phyloP scores from a whole-genome alignment of 2,888 invertebrate species.

The Augiades crinisus region DNA sequence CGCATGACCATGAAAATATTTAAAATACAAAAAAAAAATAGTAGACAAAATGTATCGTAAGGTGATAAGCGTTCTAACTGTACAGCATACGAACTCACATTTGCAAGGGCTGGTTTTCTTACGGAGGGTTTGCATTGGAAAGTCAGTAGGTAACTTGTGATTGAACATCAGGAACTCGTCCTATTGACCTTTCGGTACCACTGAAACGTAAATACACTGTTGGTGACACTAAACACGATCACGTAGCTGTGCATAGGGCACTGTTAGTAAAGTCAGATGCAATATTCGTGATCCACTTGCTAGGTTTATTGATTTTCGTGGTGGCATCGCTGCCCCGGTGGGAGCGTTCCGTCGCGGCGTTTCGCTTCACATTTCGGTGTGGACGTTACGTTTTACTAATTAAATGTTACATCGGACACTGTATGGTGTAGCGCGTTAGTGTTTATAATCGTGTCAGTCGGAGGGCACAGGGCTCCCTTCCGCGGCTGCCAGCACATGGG shows the following conservation, averaged over 20 bases:
- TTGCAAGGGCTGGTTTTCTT: conserved; percentile 97
- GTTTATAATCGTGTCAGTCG: conserved; percentile 43
- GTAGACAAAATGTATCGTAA: conserved; percentile 40
- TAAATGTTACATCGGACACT: conserved; percentile 31
- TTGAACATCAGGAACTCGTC: conserved; percentile 72
- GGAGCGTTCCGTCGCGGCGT: conserved; percentile 37
- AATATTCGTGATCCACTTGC: conserved; percentile 51
- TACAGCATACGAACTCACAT: conserved; percentile 86
- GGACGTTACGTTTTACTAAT: conserved; percentile 22
- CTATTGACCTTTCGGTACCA: conserved; percentile 52
- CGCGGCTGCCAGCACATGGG: conserved; percentile 48
- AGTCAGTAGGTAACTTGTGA: conserved; percentile 81
- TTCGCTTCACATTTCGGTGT: conserved; percentile 40
- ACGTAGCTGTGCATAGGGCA: conserved; percentile 42
- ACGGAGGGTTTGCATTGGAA: conserved; percentile 94
- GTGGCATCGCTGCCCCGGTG: conserved; percentile 43
- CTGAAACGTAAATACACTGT: conserved; percentile 71
- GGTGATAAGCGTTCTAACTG: conserved; percentile 41
- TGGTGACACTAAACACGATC: conserved; percentile 51
- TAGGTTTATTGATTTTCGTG: conserved; percentile 70
- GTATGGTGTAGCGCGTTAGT: conserved; percentile 43
- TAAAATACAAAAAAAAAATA: conserved; percentile 44
- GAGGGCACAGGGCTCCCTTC: conserved; percentile 43
- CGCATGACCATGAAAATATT: conserved; percentile 51
- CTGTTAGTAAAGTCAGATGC: conserved; percentile 45